Percentiles rank a stretch among this genome's conserved stretches.
These are phyloP conservation scores for Heterotis niloticus DNA, from an alignment of 2,113 vertebrate genomes.

Conservation along the genomic window DNA sequence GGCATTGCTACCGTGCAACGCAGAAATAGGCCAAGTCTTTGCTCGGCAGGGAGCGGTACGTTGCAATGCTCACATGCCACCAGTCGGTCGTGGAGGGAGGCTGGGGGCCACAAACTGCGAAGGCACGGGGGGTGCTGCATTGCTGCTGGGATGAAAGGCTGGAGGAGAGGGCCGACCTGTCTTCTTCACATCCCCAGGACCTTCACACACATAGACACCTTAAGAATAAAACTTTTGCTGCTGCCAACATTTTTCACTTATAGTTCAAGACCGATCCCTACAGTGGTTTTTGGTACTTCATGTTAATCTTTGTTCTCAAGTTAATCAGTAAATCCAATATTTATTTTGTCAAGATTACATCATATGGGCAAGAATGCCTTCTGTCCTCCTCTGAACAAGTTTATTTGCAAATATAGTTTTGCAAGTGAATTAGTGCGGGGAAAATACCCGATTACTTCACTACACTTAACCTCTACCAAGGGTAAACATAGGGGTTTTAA, in stretches of 20 bases:
- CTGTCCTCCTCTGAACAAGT: too few relatives aligned
- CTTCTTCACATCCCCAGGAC: slow-evolving; percentile 43
- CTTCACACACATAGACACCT: slow-evolving; percentile 28
- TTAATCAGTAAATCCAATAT: background rate
- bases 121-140: slow-evolving; percentile 38
- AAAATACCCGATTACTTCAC: too few relatives aligned
- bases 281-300: background rate
- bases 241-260: background rate
- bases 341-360: background rate
- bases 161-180: slow-evolving; percentile 25
- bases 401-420: too few relatives aligned
- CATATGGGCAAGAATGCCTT: too few relatives aligned
- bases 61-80: slow-evolving; percentile 46
- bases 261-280: too few relatives aligned
- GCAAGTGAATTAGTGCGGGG: too few relatives aligned
- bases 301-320: too few relatives aligned
- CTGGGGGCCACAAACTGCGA: slow-evolving; percentile 56
- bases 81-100: slow-evolving; percentile 76
- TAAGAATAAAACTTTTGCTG: background rate
- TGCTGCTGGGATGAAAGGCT: slow-evolving; percentile 45
- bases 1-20: background rate
- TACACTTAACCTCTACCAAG: background rate
- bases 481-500: background rate
- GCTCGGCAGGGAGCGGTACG: background rate
- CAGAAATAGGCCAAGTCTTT: background rate